Evolutionary conservation across 2,888 invertebrate genomes (phyloP), one percentile per base, ranked within the genome.

Genomic region (Teinopalpus imperialis): DNA sequence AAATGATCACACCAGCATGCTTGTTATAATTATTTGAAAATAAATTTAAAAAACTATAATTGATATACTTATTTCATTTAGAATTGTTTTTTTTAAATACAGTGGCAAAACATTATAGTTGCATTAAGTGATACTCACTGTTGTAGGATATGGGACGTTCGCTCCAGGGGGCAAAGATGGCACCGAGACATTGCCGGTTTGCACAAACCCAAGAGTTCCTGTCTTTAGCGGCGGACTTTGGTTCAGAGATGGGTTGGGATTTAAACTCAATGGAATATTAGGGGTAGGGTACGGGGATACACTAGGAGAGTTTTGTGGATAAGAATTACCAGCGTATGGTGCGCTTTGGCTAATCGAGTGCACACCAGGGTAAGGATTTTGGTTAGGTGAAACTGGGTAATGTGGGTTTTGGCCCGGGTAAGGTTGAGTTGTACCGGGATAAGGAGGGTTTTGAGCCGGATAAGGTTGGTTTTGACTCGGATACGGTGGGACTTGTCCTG

Each of bases 91-190:
- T n/a, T n/a, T n/a, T n/a, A n/a, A n/a, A n/a, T n/a, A n/a, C n/a
- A n/a, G n/a, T n/a, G n/a, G n/a, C n/a, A n/a, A n/a, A n/a, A n/a
- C n/a, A n/a, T n/a, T n/a, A n/a, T n/a, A n/a, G n/a, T n/a, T n/a
- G n/a, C n/a, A n/a, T n/a, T n/a, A n/a, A n/a, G n/a, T n/a, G n/a
- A n/a, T 49, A 46, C 60, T 63, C 14, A 57, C 54, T 34, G 16
- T 51, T 54, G 66, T 61, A 32, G 73, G 76, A 42, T 68, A 65
- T 3, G 76, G 71, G n/a, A 69, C 59, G 5, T 46, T 54, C 4
- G 57, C 49, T 3, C 61, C 63, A 0, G 57, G 54, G 0, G 80
- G 75, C 26, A 76, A 35, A 5, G 65, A 31, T 0, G 79, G 75
- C 16, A 67, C 43, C 0, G 47, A 43, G 13, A 56, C 51, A 10